Base-by-base conservation (phyloP, 2,888 invertebrate species). In the Quadriops clusia region DNA sequence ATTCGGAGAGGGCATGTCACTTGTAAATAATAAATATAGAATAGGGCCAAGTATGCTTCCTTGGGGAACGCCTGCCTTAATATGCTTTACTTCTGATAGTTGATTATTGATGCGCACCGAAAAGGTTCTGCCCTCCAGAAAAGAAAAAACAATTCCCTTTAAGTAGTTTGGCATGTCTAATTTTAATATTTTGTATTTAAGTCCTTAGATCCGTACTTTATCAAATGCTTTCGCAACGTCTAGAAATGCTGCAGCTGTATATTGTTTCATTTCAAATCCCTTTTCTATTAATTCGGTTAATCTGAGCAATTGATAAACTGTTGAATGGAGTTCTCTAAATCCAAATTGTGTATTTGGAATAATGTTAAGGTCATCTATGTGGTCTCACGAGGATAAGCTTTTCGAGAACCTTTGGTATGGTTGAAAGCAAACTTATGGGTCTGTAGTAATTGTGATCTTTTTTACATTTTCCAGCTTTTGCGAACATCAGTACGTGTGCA, bases 211-310 rank as follows among this genome's bases (percentile, higher is more conserved):
- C 44, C 47, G 49, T 4, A 53, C 45, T 4, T 42, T 37, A 31
- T 52, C 47, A 28, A 53, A 53, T 1, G 49, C 49, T 30, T 46
- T 42, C 23, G 46, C 44, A 3, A 50, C 36, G 26, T 54, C 50
- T 1, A 55, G 34, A 5, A 31, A 31, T 13, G 20, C 13, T n/a
- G 9, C 17, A 3, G 25, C 26, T 6, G 46, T 49, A 5, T 33
- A 37, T 23, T 42, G 33, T 16, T 42, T 40, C 5, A 37, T 23
- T 12, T 41, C 34, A 7, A 46, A 40, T 23, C 41, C 44, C 3
- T 38, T 22, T 9, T 37, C 27, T n/a, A 47, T 42, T 5, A 31
- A 10, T 30, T 45, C 36, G n/a, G 29, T 36, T 8, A 53, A 40
- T 33, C 43, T 27, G 10, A 17, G 23, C 10, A 31, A 26, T 11